A percentile compares a stretch with the other conserved stretches of the same genome.
Conservation (phyloP, 2,888 invertebrate species). For the Scaptomyza cyrtandrae region DNA sequence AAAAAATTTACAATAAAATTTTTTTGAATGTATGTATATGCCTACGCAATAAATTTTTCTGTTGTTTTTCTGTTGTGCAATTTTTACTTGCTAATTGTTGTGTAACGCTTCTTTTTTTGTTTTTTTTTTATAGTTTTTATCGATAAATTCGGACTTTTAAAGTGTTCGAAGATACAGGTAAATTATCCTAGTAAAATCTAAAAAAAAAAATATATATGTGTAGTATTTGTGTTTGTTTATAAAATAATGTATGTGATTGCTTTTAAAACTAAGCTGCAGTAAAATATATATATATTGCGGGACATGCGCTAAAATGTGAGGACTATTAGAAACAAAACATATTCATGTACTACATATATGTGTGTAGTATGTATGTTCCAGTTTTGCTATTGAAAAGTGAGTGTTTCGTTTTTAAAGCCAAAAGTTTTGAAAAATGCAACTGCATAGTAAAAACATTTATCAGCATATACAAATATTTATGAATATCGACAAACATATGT, state of each 20-base stretch:
- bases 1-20: slow-evolving; percentile 59
- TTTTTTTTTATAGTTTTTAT: slow-evolving; percentile 44
- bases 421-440: slow-evolving; percentile 72
- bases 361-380: slow-evolving; percentile 6
- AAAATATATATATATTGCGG: slow-evolving; percentile 44
- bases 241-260: slow-evolving; percentile 14
- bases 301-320: slow-evolving; percentile 46
- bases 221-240: slow-evolving; percentile 5
- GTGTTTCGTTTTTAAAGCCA: slow-evolving; percentile 49
- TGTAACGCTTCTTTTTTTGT: slow-evolving; percentile 34
- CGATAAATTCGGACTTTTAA: slow-evolving; percentile 82
- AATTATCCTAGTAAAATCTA: slow-evolving; percentile 69
- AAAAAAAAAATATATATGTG: slow-evolving; percentile 53
- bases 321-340: slow-evolving; percentile 26
- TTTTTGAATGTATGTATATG: slow-evolving; percentile 48
- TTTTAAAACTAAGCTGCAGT: slow-evolving; percentile 42
- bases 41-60: slow-evolving; percentile 32
- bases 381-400: slow-evolving; percentile 33
- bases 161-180: slow-evolving; percentile 75
- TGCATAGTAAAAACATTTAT: slow-evolving; percentile 64
- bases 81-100: slow-evolving; percentile 61
- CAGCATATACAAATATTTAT: slow-evolving; percentile 39
- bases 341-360: background rate
- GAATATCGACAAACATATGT: slow-evolving; percentile 12
- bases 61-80: slow-evolving; percentile 46